These are phyloP conservation scores for Anguilla marmorata DNA, from an alignment of 2,797 vertebrate genomes.

Conservation along the genomic window DNA sequence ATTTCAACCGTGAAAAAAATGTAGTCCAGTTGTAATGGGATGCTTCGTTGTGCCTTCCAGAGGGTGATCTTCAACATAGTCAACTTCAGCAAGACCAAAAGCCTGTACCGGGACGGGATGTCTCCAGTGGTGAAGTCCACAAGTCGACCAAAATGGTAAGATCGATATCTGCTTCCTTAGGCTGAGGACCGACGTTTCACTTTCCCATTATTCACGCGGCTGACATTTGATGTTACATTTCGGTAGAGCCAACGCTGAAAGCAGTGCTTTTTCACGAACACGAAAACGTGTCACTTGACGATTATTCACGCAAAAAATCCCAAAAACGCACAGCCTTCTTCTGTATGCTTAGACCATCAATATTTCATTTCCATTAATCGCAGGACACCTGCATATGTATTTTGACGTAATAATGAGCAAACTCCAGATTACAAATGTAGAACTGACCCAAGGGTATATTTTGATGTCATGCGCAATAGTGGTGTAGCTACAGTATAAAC, in stretches of 20 bases:
- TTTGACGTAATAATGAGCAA: not conserved
- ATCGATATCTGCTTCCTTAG: not conserved
- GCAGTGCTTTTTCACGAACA: not conserved
- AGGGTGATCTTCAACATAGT: conserved; percentile 97
- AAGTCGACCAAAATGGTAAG: conserved; percentile 92
- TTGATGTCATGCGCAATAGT: not conserved
- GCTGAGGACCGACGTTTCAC: not conserved
- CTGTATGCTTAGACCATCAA: not conserved
- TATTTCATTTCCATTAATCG: not conserved
- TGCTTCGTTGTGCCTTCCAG: conserved; percentile 71
- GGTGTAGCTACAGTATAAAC: not conserved
- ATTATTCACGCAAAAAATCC: no score
- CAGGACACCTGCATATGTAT: not conserved
- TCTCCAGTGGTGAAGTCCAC: conserved; percentile 95
- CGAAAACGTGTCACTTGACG: not conserved
- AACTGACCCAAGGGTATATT: not conserved
- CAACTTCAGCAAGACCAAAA: conserved; percentile 99
- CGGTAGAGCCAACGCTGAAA: not conserved
- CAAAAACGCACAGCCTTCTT: not conserved
- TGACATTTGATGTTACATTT: not conserved
- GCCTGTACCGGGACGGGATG: conserved; percentile 97
- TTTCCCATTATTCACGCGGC: not conserved
- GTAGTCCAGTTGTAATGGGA: not conserved
- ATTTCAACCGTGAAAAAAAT: not conserved
- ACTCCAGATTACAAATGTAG: not conserved